Evolutionary conservation across 2,113 vertebrate species (phyloP).

Genomic region (Nansenia antarctica): DNA sequence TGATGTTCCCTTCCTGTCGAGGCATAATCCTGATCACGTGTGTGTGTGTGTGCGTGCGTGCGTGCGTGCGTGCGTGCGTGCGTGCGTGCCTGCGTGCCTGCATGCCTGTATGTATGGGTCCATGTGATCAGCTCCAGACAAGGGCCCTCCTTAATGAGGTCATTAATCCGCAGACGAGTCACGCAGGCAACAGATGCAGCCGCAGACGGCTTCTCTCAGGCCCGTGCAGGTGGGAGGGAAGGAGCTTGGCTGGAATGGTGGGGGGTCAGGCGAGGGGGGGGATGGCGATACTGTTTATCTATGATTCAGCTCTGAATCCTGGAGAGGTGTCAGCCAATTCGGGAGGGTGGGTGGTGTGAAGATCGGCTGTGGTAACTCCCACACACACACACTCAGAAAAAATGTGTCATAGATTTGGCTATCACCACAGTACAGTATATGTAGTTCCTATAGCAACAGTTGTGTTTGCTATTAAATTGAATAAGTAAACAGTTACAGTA

Average conservation of each 20-base stretch:
- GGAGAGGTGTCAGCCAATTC: constrained; percentile 54
- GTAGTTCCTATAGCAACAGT: constrained; percentile 3
- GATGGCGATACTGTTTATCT: no score
- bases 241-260: not conserved
- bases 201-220: constrained; percentile 40
- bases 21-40: constrained; percentile 16
- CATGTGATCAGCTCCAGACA: not conserved
- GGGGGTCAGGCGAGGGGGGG: not conserved
- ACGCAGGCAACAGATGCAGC: constrained; percentile 39
- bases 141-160: constrained; percentile 39
- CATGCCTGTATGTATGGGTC: constrained; percentile 6
- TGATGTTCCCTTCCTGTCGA: constrained; percentile 9
- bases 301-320: not conserved
- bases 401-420: constrained; percentile 57
- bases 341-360: constrained; percentile 56
- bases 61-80: not conserved
- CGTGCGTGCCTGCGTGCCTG: not conserved
- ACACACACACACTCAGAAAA: constrained; percentile 40
- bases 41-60: not conserved
- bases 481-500: not conserved
- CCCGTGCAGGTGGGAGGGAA: constrained; percentile 34
- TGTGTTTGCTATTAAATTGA: not conserved
- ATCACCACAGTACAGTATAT: no score
- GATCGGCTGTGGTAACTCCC: constrained; percentile 44
- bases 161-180: constrained; percentile 44